These are phyloP conservation scores for Myoxocephalus aenaeus DNA, from an alignment of 2,797 vertebrate species.

Conservation along the genomic window DNA sequence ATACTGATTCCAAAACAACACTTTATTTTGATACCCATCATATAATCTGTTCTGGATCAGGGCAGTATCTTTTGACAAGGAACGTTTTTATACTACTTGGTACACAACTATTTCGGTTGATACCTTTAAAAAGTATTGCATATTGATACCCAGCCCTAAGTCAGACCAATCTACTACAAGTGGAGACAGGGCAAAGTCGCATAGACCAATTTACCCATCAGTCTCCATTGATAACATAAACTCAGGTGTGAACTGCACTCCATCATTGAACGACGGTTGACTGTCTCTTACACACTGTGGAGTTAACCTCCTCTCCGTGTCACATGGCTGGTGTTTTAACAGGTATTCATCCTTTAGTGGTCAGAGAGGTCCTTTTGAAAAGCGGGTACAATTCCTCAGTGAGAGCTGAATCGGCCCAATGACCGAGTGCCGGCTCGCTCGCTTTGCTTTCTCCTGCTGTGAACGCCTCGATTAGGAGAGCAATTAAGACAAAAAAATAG, in stretches of 20 bases:
- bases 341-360: not conserved
- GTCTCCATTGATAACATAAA: slow-evolving; percentile 25
- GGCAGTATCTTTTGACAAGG: too few relatives aligned
- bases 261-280: not conserved
- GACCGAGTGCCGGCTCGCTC: slow-evolving; percentile 2
- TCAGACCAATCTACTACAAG: not conserved
- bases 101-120: too few relatives aligned
- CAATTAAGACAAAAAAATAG: slow-evolving; percentile 49
- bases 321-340: not conserved
- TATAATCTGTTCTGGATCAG: too few relatives aligned
- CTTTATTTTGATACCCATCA: not conserved
- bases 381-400: not conserved
- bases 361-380: slow-evolving; percentile 2
- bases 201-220: not conserved
- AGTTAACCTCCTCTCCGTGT: not conserved
- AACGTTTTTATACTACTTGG: too few relatives aligned
- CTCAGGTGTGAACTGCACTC: not conserved
- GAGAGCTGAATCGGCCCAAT: slow-evolving; percentile 2
- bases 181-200: not conserved
- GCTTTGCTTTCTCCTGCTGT: slow-evolving; percentile 24
- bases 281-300: slow-evolving; percentile 3
- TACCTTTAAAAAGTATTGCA: too few relatives aligned
- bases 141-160: too few relatives aligned
- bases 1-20: not conserved
- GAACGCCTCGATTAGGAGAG: slow-evolving; percentile 50